Evolutionary conservation across 2,888 invertebrate genomes (phyloP), one percentile per base, ranked within the genome.

Genomic region (Cremastinae sp.): DNA sequence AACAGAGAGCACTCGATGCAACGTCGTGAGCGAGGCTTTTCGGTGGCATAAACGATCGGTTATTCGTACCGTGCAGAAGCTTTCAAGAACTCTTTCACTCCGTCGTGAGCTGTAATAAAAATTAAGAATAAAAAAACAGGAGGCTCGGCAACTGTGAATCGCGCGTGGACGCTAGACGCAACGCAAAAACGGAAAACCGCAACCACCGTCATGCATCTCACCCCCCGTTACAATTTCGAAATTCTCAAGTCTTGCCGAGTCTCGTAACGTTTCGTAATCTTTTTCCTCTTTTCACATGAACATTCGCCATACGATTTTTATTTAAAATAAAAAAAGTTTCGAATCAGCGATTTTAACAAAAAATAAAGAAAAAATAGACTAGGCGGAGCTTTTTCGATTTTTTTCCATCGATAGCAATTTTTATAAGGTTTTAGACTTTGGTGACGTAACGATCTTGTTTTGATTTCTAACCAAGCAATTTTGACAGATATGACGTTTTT

Each of bases 11-110:
- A 66, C 35, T 28, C 43, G 65, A 58, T 56, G 35, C 16, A 43
- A 41, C 12, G 3, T 14, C 35, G n/a, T 7, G 1, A 28, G 16
- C 37, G 9, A 61, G n/a, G 61, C 71, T 55, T 71, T 75, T 66
- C n/a, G 65, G n/a, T 2, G 35, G 47, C 47, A 66, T 65, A 66
- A 71, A 66, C 75, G 61, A 43, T 66, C 65, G 71, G 69, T 74
- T 74, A 58, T 62, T 35, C 69, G 41, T 20, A n/a, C n/a, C n/a
- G n/a, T 18, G 28, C 62, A 51, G 49, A 69, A 69, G 43, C 70
- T 69, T 71, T 71, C 66, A 71, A 75, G 55, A 53, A 28, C 14
- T 43, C 49, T 20, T 28, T 43, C 66, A 37, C 9, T 56, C 22
- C 59, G 49, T 62, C 55, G 28, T 53, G 16, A 61, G 45, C 65